Base-by-base conservation (phyloP, 2,113 vertebrate species). In the Cephalopterus ornatus region DNA sequence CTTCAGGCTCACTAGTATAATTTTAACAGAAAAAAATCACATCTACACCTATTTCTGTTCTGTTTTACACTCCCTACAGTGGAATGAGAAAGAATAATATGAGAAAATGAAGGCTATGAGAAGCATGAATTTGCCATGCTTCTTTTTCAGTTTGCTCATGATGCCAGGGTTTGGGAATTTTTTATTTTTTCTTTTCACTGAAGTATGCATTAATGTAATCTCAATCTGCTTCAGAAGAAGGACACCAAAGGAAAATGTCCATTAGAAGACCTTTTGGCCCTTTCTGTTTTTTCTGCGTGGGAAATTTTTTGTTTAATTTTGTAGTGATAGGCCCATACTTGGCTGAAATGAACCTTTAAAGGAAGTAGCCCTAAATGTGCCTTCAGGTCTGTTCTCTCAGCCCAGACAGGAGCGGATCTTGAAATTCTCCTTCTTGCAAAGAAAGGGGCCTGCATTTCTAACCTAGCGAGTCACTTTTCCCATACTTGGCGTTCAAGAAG, bases 21-120 rank as follows among this genome's bases (percentile, higher is more conserved):
- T 44, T 67, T 92, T 77, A 65, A 46, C 13, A 44, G 21, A 41
- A 17, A 52, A 85, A 66, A 16, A 26, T 41, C 13, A 18, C 8
- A 35, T 88, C 61, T 78, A 61, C 18, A 65, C 56, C 46, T 83
- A 63, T 58, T 93, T 87, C n/a, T 95, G 76, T 67, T 94, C 71
- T 83, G 39, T 10, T 95, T 92, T 41, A 18, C 65, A 81, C 73
- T 89, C 89, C 76, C 65, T 74, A 10, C n/a, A 71, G 20, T 62
- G 85, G 92, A 94, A 95, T 93, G 88, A 87, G 73, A 96, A 88
- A 95, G 83, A 91, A 92, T 88, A 94, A 92, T 61, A 86, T 10
- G n/a, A 77, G 78, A 96, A 90, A 96, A 96, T 89, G 22, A 82
- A 72, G 32, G 41, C 41, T 96, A 95, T 87, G 88, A 91, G 83